Percentiles rank a stretch among this genome's conserved stretches.
Conservation (phyloP, 2,797 vertebrate genomes). For the Moxostoma hubbsi region DNA sequence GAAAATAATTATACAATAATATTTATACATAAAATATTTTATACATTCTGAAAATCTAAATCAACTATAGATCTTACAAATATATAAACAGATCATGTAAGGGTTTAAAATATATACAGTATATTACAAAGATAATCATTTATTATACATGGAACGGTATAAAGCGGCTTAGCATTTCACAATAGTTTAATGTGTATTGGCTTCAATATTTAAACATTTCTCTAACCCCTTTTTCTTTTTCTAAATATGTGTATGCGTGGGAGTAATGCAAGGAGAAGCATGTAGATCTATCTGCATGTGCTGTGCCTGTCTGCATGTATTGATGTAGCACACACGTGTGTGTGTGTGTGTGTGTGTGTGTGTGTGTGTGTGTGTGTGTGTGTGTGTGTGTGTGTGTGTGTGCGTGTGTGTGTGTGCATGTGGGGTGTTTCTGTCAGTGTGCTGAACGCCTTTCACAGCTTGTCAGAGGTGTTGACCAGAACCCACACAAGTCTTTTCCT, state of each 20-base stretch:
- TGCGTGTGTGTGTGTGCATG: too few relatives aligned
- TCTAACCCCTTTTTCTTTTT: not conserved
- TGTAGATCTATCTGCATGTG: constrained; percentile 21
- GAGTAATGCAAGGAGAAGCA: not conserved
- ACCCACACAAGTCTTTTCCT: constrained; percentile 83
- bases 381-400: too few relatives aligned
- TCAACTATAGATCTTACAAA: too few relatives aligned
- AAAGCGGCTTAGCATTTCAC: not conserved
- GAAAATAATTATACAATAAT: too few relatives aligned
- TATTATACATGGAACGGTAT: not conserved
- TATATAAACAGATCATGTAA: too few relatives aligned
- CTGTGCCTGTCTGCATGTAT: constrained; percentile 42
- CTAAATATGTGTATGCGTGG: not conserved
- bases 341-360: constrained; percentile 73
- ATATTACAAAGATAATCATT: not conserved
- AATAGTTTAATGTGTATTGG: not conserved
- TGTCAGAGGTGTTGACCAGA: constrained; percentile 81
- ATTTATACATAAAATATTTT: too few relatives aligned
- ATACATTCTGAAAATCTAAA: too few relatives aligned
- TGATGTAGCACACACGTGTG: constrained; percentile 67
- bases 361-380: constrained; percentile 76
- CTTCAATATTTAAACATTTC: too few relatives aligned
- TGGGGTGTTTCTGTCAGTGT: constrained; percentile 76
- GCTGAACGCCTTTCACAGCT: constrained; percentile 78
- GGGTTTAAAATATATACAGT: too few relatives aligned